A percentile compares a stretch with the other conserved stretches of the same genome.
These are phyloP conservation scores for Centropristis striata DNA, from an alignment of 2,113 vertebrate species.

Conservation along the genomic window DNA sequence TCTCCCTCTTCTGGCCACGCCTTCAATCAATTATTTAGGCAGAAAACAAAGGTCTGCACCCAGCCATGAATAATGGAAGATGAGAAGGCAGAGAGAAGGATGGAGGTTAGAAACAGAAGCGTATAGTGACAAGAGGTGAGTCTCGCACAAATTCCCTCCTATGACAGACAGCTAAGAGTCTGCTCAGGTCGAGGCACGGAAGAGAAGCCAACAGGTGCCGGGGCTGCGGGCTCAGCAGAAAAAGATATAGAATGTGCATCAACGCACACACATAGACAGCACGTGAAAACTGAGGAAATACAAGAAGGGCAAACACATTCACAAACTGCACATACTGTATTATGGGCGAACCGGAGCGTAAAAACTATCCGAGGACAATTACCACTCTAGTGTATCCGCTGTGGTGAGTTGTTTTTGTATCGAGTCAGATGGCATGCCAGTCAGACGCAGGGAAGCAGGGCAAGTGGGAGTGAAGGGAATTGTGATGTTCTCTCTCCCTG, in stretches of 20 bases:
- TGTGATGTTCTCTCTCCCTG: slow-evolving; percentile 47
- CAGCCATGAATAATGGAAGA: slow-evolving; percentile 81
- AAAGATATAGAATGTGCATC: slow-evolving; percentile 9
- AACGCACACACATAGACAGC: slow-evolving; percentile 19
- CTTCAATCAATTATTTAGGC: slow-evolving; percentile 81
- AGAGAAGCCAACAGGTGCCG: slow-evolving; percentile 56
- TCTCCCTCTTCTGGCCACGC: slow-evolving; percentile 65
- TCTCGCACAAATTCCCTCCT: slow-evolving; percentile 52
- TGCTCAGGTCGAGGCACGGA: slow-evolving; percentile 50
- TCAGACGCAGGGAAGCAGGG: slow-evolving; percentile 57
- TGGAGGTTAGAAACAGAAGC: slow-evolving; percentile 67
- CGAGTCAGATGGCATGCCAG: slow-evolving; percentile 66
- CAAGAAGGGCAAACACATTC: neutral
- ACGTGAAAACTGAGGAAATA: neutral
- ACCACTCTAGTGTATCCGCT: slow-evolving; percentile 32
- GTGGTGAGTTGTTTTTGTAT: slow-evolving; percentile 55
- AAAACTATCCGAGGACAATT: slow-evolving; percentile 44
- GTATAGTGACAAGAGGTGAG: slow-evolving; percentile 63
- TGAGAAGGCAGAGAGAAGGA: slow-evolving; percentile 70
- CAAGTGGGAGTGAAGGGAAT: slow-evolving; percentile 67
- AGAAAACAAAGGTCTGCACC: slow-evolving; percentile 80
- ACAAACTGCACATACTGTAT: slow-evolving; percentile 3
- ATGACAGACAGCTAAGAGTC: slow-evolving; percentile 60
- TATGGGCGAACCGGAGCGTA: slow-evolving; percentile 25
- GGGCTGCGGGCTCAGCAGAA: slow-evolving; percentile 11